Base-by-base conservation (phyloP, 1,140 invertebrate species). In the Ceratina japonica region DNA sequence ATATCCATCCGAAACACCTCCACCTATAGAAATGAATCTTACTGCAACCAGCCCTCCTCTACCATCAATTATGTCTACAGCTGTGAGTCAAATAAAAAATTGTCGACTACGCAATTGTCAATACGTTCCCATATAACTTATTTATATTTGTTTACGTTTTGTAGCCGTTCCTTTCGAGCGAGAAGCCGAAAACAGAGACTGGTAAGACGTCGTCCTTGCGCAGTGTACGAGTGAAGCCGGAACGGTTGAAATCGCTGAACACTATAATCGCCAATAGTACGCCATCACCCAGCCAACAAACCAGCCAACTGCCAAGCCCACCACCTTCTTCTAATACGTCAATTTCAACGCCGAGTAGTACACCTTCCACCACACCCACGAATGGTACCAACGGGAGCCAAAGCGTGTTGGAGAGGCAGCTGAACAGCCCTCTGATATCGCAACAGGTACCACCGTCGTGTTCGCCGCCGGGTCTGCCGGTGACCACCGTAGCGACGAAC, bases 191-290 rank as follows among this genome's bases (percentile, higher is more conserved):
- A 31, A 90, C 91, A n/a, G 91, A 90, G 37, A 89, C 89, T 59
- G 91, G 90, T 3, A 94, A 94, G 80, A 92, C 91, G 0, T 94
- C 94, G 13, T 94, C 94, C 7, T 79, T 95, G 31, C 91, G 94
- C 52, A 94, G 94, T 78, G 92, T 95, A n/a, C 90, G 94, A 69
- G 94, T 95, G 3, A 95, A 95, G 88, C 92, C 93, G 22, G 92
- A 95, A 88, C 91, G 94, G 1, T 72, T 93, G 12, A 93, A 93
- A 72, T 93, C 91, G 3, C 74, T 92, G 4, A 92, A 91, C 66
- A 91, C 92, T 44, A 92, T 92, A 80, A 92, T 92, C 64, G 89
- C 91, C 5, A 89, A 88, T 37, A 87, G 72, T 24, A 86, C 86
- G 63, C 82, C 81, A 58, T 80, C 81, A 68, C 73, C 82, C 54